Base-by-base conservation (phyloP, 2,888 invertebrate genomes). In the Melinaea menophilus region DNA sequence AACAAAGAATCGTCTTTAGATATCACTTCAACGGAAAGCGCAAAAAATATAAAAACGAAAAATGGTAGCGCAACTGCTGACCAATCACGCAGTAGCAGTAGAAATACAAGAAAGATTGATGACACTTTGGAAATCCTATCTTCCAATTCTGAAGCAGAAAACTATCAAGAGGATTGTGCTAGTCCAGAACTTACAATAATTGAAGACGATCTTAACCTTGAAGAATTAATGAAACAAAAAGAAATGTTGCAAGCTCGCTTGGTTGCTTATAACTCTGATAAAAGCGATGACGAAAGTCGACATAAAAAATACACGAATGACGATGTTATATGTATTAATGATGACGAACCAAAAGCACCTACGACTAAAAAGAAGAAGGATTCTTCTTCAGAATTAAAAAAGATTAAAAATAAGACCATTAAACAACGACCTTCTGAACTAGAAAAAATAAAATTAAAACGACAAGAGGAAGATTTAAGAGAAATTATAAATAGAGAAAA, bases 181-280 rank as follows among this genome's bases (percentile, higher is more conserved):
- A 94, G 94, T 77, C 94, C 95, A 41, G 95, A 95, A 71, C 92
- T 96, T 63, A 92, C 93, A 7, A 92, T 95, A 63, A 94, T 95
- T 63, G 96, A 96, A 79, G 96, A 96, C 70, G 96, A 96, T 74
- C 93, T 97, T 72, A 96, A 97, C 79, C 85, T 97, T 37, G 97
- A 97, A 77, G 97, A 97, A 71, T 86, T 97, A 63, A 97, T 97
- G 96, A 94, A 94, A 75, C 97, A 97, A 80, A 97, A 97, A 86
- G 96, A 96, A 75, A 74, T 94, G 55, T 86, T 97, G 55, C 96
- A 97, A 85, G 96, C 96, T 48, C 92, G 95, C 46, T 86, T 95
- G 56, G 94, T 94, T 56, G 96, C 96, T 66, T 96, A 95, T 79
- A 92, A 92, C 75, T 95, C 94, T 0, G 95, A 95, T 69, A 91